These are phyloP conservation scores for Setipinna tenuifilis DNA, from an alignment of 2,797 vertebrate genomes.

Conservation along the genomic window DNA sequence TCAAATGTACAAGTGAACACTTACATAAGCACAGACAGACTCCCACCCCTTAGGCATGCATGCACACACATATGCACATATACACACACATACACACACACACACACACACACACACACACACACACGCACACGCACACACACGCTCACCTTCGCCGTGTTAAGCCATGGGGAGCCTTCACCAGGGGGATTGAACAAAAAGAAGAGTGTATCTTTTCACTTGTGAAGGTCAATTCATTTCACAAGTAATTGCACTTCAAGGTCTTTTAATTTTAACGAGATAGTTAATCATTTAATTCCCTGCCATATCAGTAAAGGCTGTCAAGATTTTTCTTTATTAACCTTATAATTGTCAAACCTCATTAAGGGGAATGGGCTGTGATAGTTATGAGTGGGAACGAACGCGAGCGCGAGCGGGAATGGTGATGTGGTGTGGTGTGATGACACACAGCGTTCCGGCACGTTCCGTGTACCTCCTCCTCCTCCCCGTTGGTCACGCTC, in stretches of 20 bases:
- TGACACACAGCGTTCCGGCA: background rate
- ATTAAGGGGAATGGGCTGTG: conserved; percentile 54
- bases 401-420: background rate
- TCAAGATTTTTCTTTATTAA: conserved; percentile 68
- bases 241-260: conserved; percentile 66
- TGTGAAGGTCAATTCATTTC: conserved; percentile 67
- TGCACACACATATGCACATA: too few relatives aligned
- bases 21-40: too few relatives aligned
- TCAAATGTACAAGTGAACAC: background rate
- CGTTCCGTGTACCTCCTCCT: background rate
- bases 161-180: conserved; percentile 17
- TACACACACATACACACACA: too few relatives aligned
- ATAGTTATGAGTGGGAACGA: conserved; percentile 34
- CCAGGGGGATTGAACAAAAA: conserved; percentile 40
- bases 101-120: background rate
- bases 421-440: background rate
- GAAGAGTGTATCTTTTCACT: conserved; percentile 49
- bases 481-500: conserved; percentile 39
- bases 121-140: background rate
- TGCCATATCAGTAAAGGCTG: conserved; percentile 67
- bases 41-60: too few relatives aligned
- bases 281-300: conserved; percentile 73
- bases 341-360: conserved; percentile 64
- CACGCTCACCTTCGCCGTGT: conserved; percentile 9
- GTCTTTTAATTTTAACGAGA: conserved; percentile 71